phyloP scores from a whole-genome alignment of 2,797 vertebrate genomes.

The Phataginus tetradactyla region DNA sequence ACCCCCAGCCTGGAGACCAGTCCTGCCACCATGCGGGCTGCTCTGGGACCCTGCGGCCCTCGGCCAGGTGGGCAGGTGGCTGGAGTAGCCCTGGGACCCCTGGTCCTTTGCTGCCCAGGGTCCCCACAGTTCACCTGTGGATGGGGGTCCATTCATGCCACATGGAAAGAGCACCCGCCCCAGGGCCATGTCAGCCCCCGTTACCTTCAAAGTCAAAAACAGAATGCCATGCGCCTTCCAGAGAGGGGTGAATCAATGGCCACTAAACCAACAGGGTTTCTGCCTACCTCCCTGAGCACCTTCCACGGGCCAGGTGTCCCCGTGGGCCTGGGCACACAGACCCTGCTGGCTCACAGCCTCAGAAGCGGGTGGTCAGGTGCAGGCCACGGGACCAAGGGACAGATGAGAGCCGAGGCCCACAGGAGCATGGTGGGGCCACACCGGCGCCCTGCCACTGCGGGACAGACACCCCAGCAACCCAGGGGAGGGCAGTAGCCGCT shows the following conservation, averaged over 20 bases:
- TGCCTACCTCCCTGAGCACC: not conserved
- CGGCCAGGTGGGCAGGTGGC: too few species aligned
- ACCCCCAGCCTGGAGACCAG: too few species aligned
- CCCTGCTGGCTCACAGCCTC: not conserved
- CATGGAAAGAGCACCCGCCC: not conserved
- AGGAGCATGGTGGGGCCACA: not conserved
- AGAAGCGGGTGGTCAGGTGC: not conserved
- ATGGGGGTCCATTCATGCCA: not conserved
- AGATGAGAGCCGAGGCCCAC: not conserved
- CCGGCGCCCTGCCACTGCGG: accelerated
- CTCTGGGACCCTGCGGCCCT: not conserved
- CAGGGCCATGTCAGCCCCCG: not conserved
- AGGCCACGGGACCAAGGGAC: not conserved
- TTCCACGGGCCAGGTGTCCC: not conserved
- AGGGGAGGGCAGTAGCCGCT: too few species aligned
- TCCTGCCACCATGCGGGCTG: too few species aligned
- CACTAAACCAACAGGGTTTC: not conserved
- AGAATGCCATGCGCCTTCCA: not conserved
- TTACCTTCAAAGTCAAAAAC: accelerated
- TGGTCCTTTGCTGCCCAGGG: not conserved
- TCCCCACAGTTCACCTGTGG: not conserved
- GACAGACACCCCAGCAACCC: not conserved
- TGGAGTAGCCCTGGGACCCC: too few species aligned
- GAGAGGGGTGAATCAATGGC: not conserved
- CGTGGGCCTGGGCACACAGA: not conserved